Evolutionary conservation across 2,113 vertebrate genomes (phyloP).

Genomic region (Formicarius rufipectus): DNA sequence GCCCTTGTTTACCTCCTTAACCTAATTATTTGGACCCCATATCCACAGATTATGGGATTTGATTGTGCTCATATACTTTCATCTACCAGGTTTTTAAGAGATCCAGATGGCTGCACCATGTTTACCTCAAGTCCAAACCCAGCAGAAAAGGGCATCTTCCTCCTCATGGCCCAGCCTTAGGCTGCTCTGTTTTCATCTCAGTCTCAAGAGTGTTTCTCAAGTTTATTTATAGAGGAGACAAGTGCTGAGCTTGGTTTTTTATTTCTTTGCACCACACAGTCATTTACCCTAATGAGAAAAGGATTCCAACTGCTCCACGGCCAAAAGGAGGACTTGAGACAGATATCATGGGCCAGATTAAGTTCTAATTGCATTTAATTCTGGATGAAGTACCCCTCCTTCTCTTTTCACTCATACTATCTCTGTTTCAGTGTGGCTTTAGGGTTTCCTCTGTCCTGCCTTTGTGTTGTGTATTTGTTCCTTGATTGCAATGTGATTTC

Average conservation of each 20-base stretch:
- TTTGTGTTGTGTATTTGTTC: constrained; percentile 13
- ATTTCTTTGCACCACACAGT: neutral
- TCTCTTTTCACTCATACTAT: neutral
- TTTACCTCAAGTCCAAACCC: neutral
- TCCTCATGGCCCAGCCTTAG: neutral
- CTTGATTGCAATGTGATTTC: constrained; percentile 26
- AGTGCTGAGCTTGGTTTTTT: constrained; percentile 12
- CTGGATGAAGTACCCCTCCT: neutral
- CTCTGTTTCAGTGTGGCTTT: constrained; percentile 3
- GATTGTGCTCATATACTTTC: neutral
- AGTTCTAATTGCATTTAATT: constrained; percentile 45
- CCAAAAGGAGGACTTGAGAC: neutral
- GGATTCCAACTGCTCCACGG: constrained; percentile 4
- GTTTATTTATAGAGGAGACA: neutral
- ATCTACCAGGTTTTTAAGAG: neutral
- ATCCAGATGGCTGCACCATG: neutral
- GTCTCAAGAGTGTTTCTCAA: neutral
- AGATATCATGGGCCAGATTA: neutral
- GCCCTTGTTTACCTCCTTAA: neutral
- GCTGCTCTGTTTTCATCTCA: neutral
- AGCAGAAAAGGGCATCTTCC: neutral
- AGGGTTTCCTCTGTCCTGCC: constrained; percentile 31
- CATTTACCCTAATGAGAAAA: neutral
- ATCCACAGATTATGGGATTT: neutral
- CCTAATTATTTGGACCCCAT: accelerated